These are phyloP conservation scores for Kryptopterus vitreolus DNA, from an alignment of 2,797 vertebrate species.

Conservation along the genomic window DNA sequence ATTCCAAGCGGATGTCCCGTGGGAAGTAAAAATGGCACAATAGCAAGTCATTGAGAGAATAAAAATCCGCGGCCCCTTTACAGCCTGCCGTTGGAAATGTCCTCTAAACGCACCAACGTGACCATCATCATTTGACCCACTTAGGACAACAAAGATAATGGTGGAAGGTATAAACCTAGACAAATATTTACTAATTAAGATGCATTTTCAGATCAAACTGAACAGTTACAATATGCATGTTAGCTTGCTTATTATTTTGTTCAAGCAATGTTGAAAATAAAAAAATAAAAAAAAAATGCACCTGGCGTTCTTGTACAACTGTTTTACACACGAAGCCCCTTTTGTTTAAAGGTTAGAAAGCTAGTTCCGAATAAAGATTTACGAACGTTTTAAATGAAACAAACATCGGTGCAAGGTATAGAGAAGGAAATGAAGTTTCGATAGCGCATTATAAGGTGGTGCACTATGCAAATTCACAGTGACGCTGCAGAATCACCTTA, in stretches of 20 bases:
- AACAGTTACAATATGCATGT: neutral
- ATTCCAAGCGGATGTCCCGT: neutral
- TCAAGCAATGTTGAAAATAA: neutral
- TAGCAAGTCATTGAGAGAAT: neutral
- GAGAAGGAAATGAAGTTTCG: neutral
- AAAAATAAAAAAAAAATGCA: neutral
- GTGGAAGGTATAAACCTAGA: neutral
- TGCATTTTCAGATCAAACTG: neutral
- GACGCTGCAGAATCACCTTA: neutral
- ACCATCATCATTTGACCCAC: neutral
- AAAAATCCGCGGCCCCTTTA: neutral
- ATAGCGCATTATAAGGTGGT: neutral
- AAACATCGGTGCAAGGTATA: neutral
- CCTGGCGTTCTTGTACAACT: neutral
- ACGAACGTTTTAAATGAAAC: neutral
- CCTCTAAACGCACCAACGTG: neutral
- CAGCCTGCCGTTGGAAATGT: neutral
- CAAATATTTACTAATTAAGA: neutral
- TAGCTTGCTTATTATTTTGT: neutral
- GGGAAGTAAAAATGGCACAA: slow-evolving; percentile 6
- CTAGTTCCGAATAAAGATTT: neutral
- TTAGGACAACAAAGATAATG: neutral
- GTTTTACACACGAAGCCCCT: neutral
- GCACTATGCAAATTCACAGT: neutral
- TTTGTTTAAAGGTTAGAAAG: neutral